Percentiles rank a stretch among this genome's conserved stretches.
These are phyloP conservation scores for Strigamia maritima DNA, from an alignment of 2,888 invertebrate genomes.

Conservation along the genomic window DNA sequence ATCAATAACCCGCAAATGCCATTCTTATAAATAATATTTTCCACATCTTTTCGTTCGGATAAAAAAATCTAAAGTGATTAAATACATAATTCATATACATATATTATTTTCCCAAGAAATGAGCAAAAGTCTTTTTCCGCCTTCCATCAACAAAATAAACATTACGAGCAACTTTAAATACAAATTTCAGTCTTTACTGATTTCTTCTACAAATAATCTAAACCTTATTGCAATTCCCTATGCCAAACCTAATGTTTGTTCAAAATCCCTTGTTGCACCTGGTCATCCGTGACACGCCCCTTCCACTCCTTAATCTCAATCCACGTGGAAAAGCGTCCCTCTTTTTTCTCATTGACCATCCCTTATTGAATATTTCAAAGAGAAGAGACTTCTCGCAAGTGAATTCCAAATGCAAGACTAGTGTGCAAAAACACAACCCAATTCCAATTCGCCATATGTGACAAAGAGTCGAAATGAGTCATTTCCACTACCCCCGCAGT, in stretches of 20 bases:
- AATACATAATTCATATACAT: background rate
- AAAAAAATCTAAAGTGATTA: background rate
- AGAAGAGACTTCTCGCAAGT: background rate
- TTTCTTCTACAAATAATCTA: slow-evolving; percentile 23
- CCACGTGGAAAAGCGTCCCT: slow-evolving; percentile 8
- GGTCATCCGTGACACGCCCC: background rate
- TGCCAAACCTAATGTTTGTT: slow-evolving; percentile 9
- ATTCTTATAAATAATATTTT: background rate
- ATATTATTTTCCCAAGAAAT: background rate
- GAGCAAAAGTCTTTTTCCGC: too few species aligned
- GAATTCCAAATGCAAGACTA: slow-evolving; percentile 20
- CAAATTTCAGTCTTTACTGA: background rate
- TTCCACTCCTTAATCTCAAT: slow-evolving; percentile 9
- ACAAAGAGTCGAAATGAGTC: background rate
- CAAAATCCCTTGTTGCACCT: slow-evolving; percentile 29
- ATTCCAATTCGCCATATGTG: slow-evolving; percentile 22
- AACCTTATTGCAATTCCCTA: slow-evolving; percentile 25
- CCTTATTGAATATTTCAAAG: slow-evolving; percentile 26
- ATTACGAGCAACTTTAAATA: background rate
- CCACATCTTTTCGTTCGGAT: background rate
- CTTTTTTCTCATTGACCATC: slow-evolving; percentile 6
- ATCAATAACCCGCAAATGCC: background rate
- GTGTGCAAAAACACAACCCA: background rate
- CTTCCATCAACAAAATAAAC: too few species aligned
- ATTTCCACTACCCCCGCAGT: background rate